A percentile compares a stretch with the other conserved stretches of the same genome.
These are phyloP conservation scores for Branchinecta lynchi DNA, from an alignment of 1,140 invertebrate species.

Conservation along the genomic window DNA sequence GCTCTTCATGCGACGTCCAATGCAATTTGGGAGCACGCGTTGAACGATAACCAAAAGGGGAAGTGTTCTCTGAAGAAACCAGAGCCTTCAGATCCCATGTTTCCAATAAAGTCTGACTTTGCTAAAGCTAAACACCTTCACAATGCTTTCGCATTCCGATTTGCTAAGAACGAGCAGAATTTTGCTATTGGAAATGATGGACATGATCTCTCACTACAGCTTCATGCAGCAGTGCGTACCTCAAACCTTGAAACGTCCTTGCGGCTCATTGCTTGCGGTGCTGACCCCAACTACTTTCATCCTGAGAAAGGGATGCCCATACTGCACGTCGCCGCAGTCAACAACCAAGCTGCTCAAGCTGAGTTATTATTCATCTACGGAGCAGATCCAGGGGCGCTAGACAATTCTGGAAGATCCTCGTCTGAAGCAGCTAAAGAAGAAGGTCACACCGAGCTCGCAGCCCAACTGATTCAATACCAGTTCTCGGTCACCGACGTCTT, in stretches of 20 bases:
- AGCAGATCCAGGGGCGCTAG: slow-evolving; percentile 68
- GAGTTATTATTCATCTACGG: slow-evolving; percentile 88
- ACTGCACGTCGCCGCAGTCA: slow-evolving; percentile 79
- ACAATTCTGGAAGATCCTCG: slow-evolving; percentile 55
- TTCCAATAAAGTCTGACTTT: slow-evolving; percentile 82
- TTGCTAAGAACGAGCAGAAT: slow-evolving; percentile 48
- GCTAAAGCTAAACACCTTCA: slow-evolving; percentile 85
- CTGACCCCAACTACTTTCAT: slow-evolving; percentile 93
- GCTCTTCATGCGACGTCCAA: slow-evolving; percentile 41
- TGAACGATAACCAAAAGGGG: slow-evolving; percentile 61
- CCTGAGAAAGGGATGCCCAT: slow-evolving; percentile 85
- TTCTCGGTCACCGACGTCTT: slow-evolving; percentile 90
- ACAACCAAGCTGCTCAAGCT: slow-evolving; percentile 64
- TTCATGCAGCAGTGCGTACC: slow-evolving; percentile 89
- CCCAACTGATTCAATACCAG: slow-evolving; percentile 70
- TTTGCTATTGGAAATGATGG: slow-evolving; percentile 34
- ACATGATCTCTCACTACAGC: slow-evolving; percentile 57
- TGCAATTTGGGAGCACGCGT: slow-evolving; percentile 90
- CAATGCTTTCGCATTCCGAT: slow-evolving; percentile 64
- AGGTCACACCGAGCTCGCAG: slow-evolving; percentile 62
- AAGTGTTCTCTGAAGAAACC: slow-evolving; percentile 67
- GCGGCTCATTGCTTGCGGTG: slow-evolving; percentile 76
- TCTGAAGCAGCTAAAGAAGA: slow-evolving; percentile 53
- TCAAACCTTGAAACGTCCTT: slow-evolving; percentile 83
- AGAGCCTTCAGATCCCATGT: slow-evolving; percentile 66